These are phyloP conservation scores for Himalopsyche japonica DNA, from an alignment of 2,888 invertebrate genomes.

Conservation along the genomic window DNA sequence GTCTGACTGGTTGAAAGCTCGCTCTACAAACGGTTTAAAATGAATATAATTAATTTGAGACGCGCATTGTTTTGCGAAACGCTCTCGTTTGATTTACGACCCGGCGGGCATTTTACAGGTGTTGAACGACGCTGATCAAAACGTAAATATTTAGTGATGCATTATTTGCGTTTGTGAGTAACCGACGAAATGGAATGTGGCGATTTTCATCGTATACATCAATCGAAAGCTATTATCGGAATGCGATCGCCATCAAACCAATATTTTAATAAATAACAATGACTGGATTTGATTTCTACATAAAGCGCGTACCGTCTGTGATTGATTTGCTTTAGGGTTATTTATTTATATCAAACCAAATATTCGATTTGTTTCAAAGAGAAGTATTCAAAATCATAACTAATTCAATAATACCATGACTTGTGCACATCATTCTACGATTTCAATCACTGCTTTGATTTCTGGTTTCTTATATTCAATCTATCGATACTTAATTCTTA, in stretches of 20 bases:
- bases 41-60: conserved; percentile 32
- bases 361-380: background rate
- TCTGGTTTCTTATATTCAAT: too few species aligned
- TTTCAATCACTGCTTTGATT: too few species aligned
- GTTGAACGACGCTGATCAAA: conserved; percentile 20
- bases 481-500: too few species aligned
- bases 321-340: background rate
- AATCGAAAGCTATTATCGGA: background rate
- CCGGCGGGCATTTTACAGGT: conserved; percentile 26
- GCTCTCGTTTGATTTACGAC: conserved; percentile 28
- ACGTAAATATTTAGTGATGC: background rate
- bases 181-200: background rate
- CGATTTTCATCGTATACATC: background rate
- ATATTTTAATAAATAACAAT: background rate
- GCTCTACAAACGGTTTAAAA: background rate
- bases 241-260: background rate
- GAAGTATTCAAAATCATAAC: too few species aligned
- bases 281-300: background rate
- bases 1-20: conserved; percentile 9
- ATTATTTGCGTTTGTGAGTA: background rate
- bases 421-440: too few species aligned
- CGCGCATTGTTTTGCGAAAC: conserved; percentile 29
- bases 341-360: background rate
- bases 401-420: too few species aligned
- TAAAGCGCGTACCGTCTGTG: background rate